Percentiles rank a stretch among this genome's conserved stretches.
Evolutionary conservation across 2,113 vertebrate genomes (phyloP).

Genomic region (Fukomys damarensis): DNA sequence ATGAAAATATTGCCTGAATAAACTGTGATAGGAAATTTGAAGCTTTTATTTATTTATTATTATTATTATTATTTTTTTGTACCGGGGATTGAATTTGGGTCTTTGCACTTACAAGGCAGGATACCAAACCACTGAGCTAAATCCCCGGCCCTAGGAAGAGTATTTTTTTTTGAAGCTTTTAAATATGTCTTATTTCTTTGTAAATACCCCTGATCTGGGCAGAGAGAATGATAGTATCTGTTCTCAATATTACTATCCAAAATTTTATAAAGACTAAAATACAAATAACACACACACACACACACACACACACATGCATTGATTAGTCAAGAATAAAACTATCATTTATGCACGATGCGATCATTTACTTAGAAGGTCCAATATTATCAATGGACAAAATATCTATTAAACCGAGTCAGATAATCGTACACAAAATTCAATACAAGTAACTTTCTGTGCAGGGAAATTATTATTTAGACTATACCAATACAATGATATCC

Average conservation of each 20-base stretch:
- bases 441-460: neutral
- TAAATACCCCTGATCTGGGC: neutral
- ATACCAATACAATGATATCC: neutral
- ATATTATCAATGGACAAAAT: neutral
- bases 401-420: neutral
- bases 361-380: neutral
- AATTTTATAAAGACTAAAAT: slow-evolving; percentile 24
- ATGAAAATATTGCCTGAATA: slow-evolving; percentile 49
- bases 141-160: no score
- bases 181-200: slow-evolving; percentile 59
- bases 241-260: slow-evolving; percentile 30
- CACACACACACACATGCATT: neutral
- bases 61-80: no score
- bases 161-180: neutral
- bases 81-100: no score
- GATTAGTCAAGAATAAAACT: neutral
- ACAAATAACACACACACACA: neutral
- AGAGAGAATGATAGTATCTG: slow-evolving; percentile 23
- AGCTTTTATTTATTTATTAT: no score
- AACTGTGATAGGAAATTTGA: slow-evolving; percentile 48
- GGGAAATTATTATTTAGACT: neutral
- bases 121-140: no score
- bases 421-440: neutral
- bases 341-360: slow-evolving; percentile 5
- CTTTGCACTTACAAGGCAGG: no score